Evolutionary conservation across 2,113 vertebrate genomes (phyloP), one percentile per base, ranked within the genome.

Genomic region (Polypterus bichir): DNA sequence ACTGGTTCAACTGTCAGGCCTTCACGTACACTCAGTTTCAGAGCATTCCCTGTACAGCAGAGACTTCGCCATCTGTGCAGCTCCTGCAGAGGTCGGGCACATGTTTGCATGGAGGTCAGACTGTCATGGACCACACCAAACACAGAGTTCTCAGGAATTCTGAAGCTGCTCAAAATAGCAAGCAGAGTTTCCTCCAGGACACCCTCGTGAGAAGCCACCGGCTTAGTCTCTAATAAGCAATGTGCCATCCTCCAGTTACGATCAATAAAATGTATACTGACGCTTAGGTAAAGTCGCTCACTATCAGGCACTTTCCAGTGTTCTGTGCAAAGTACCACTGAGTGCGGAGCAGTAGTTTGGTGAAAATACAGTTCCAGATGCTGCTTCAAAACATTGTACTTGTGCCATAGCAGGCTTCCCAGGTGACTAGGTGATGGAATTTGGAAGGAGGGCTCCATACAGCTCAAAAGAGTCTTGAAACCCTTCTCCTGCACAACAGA

Each of bases 401-500:
- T 60, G 64, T 77, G 74, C 73, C 79, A 76, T 4, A 83, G 57
- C 59, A 75, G 61, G 54, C 70, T 69, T 11, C 75, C 66, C 7
- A 84, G 76, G 60, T 78, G 71, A 5, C 54, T 49, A 0, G 69
- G 71, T 0, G 76, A 67, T 0, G 79, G 82, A 2, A 78, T 66
- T 0, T 62, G 46, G 5, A 77, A 76, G 1, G 58, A 66, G 0
- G 82, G 81, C 45, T 84, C 81, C 7, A 84, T 57, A 64, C 76
- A 82, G n/a, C 78, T 72, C 2, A 83, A 45, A 4, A 84, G 76
- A 5, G 79, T 70, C 45, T 70, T 69, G 2, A 84, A 84, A 0
- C 82, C 82, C 49, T 71, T 67, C 10, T 82, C 79, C 58, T 75
- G 75, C 59, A 82, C 79, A 6, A 84, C 10, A 0, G 81, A 80